Conservation (phyloP, 1,140 invertebrate species). For the Meloidogyne exigua region DNA sequence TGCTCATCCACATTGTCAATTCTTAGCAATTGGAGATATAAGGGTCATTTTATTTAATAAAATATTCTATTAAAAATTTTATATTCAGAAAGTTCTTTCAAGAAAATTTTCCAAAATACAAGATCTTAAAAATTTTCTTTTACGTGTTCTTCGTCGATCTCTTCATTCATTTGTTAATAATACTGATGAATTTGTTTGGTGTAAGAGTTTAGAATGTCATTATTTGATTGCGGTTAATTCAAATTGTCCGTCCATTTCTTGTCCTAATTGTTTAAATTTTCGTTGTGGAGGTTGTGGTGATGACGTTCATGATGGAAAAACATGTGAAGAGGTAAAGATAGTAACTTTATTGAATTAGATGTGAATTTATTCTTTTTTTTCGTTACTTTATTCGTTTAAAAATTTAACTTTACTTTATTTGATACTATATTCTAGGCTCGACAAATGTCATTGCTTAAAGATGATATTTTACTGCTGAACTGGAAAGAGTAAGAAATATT, state of each 20-base stretch:
- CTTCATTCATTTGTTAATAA: background rate
- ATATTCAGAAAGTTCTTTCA: background rate
- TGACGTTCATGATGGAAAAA: background rate
- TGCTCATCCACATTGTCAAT: background rate
- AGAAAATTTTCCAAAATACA: background rate
- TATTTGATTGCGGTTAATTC: background rate
- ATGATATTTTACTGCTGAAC: background rate
- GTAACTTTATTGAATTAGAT: no score
- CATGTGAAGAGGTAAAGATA: background rate
- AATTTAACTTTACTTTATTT: no score
- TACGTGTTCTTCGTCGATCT: background rate
- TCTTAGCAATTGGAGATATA: background rate
- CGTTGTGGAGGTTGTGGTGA: background rate
- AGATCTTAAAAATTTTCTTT: background rate
- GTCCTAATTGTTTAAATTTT: background rate
- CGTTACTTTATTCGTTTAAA: no score
- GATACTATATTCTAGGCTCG: background rate
- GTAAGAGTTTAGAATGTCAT: background rate
- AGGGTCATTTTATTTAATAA: background rate
- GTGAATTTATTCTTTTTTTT: no score
- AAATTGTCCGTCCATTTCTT: background rate
- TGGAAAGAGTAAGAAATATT: background rate
- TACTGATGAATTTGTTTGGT: constrained; percentile 2
- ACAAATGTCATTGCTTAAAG: background rate
- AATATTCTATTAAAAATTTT: background rate